Conservation (phyloP, 2,113 vertebrate genomes). For the Falcunculus frontatus region DNA sequence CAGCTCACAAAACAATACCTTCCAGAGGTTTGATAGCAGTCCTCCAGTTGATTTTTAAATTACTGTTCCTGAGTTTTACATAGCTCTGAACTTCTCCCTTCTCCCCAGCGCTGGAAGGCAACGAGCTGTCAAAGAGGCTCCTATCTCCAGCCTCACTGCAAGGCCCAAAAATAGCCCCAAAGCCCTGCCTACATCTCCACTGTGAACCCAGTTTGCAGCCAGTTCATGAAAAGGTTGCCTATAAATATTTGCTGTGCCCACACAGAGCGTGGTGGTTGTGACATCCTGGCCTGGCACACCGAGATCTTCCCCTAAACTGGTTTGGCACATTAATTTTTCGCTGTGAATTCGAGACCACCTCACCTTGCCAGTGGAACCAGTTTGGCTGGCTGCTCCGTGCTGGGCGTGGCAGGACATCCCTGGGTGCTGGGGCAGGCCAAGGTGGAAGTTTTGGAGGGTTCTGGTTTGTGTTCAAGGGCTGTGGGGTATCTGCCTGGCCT, state of each 20-base stretch:
- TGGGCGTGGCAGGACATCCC: conserved; percentile 42
- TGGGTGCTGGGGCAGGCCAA: neutral
- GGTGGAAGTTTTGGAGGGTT: neutral
- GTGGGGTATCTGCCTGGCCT: neutral
- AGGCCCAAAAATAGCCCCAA: conserved; percentile 36
- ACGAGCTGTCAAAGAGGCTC: neutral
- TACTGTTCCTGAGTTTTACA: neutral
- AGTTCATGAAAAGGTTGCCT: conserved; percentile 54
- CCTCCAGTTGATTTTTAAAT: neutral
- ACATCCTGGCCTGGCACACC: neutral
- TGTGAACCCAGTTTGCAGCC: conserved; percentile 6
- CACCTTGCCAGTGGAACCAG: conserved; percentile 7
- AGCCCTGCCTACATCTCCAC: conserved; percentile 25
- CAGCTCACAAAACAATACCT: neutral
- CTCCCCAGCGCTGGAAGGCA: neutral
- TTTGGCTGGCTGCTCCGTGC: neutral
- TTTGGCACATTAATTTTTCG: neutral
- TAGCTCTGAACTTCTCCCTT: conserved; percentile 1
- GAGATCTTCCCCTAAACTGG: conserved; percentile 8
- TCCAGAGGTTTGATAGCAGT: neutral
- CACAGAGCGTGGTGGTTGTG: conserved; percentile 6
- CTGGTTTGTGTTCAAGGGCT: neutral
- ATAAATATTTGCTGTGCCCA: conserved; percentile 59
- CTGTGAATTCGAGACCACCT: conserved; percentile 5
- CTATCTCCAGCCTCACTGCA: neutral